Percentiles rank a stretch among this genome's conserved stretches.
Conservation (phyloP, 2,888 invertebrate genomes). For the Parelbella ahira region DNA sequence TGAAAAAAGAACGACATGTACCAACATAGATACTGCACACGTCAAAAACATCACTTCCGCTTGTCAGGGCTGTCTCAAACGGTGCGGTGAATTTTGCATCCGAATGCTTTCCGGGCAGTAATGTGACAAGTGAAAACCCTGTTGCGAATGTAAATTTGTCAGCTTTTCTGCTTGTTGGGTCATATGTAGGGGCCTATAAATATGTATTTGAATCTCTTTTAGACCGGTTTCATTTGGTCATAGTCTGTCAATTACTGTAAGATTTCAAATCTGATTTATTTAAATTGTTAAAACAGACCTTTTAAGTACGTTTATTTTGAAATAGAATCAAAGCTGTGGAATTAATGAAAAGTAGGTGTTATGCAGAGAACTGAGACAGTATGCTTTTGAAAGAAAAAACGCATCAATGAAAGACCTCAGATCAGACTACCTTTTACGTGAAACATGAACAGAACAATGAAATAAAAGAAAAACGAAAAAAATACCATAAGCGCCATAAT, state of each 20-base stretch:
- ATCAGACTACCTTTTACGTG: too few species aligned
- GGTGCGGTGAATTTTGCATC: constrained; percentile 70
- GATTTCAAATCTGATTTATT: too few species aligned
- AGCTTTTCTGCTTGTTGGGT: constrained; percentile 16
- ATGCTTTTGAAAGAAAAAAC: too few species aligned
- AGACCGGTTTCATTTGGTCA: constrained; percentile 13
- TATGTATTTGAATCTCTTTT: constrained; percentile 10
- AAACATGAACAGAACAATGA: too few species aligned
- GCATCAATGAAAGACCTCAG: too few species aligned
- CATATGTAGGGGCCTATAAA: constrained; percentile 10
- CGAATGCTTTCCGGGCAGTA: constrained; percentile 60
- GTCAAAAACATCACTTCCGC: constrained; percentile 73
- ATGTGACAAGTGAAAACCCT: constrained; percentile 77
- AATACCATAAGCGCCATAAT: too few species aligned
- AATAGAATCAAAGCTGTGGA: too few species aligned
- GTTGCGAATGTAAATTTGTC: constrained; percentile 26
- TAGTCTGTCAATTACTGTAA: not conserved
- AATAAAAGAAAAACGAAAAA: too few species aligned
- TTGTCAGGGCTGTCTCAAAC: constrained; percentile 65
- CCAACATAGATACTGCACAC: constrained; percentile 37
- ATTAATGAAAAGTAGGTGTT: too few species aligned
- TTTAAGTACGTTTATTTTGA: too few species aligned
- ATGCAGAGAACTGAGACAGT: too few species aligned
- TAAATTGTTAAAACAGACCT: too few species aligned
- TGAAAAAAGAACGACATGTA: constrained; percentile 11